These are phyloP conservation scores for Ctenomys sociabilis DNA, from an alignment of 2,113 vertebrate species.

Conservation along the genomic window DNA sequence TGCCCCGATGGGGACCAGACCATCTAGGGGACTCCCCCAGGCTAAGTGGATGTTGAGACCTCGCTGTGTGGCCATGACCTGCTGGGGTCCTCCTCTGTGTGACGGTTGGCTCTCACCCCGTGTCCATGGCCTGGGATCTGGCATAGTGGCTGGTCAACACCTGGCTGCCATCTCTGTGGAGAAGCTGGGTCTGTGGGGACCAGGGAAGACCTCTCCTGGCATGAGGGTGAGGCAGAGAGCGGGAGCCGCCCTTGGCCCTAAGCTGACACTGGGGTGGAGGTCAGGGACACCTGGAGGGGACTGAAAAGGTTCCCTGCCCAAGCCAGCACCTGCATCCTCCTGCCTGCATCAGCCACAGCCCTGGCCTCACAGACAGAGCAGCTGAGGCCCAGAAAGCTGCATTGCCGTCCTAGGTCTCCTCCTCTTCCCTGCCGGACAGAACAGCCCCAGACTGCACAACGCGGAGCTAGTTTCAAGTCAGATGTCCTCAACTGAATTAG, in stretches of 20 bases:
- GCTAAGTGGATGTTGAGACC: not conserved
- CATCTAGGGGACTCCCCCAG: not conserved
- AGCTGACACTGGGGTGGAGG: not conserved
- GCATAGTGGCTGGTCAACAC: not conserved
- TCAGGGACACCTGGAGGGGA: not conserved
- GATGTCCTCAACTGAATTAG: not conserved
- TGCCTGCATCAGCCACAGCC: not conserved
- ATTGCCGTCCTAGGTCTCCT: no score
- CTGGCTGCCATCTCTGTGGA: not conserved
- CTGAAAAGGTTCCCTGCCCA: not conserved
- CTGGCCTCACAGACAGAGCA: no score
- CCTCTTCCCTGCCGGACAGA: no score
- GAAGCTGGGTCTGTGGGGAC: not conserved
- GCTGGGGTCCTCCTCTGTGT: not conserved
- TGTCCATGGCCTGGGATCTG: not conserved
- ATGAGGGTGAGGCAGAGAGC: not conserved
- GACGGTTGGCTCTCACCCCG: not conserved
- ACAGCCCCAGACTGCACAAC: no score
- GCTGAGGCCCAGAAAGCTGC: not conserved
- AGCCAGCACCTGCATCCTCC: no score
- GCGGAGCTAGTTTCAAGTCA: not conserved
- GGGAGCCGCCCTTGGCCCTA: not conserved
- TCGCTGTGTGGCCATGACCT: not conserved
- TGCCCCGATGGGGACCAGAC: not conserved
- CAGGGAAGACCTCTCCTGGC: rapidly evolving